These are phyloP conservation scores for Telmatochromis brachygnathus DNA, from an alignment of 2,113 vertebrate species.

Conservation along the genomic window DNA sequence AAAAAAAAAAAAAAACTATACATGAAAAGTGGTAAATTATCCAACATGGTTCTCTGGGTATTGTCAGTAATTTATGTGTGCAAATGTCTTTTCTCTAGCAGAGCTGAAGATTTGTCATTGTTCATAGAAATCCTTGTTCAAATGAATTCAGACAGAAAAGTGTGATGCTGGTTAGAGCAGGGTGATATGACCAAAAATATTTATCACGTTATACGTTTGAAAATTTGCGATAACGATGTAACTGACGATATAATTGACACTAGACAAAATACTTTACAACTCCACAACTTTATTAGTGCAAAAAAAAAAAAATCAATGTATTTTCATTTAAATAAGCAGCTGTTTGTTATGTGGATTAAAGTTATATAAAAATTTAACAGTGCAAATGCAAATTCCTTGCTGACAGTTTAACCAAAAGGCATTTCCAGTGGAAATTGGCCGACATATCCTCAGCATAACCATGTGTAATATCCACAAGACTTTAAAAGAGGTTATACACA, in stretches of 20 bases:
- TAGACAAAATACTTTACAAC: neutral
- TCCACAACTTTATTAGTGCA: too few relatives aligned
- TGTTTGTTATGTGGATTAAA: too few relatives aligned
- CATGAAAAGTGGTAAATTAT: neutral
- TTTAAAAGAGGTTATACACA: too few relatives aligned
- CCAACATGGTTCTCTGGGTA: neutral
- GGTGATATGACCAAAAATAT: neutral
- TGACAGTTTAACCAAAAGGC: too few relatives aligned
- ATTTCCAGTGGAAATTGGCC: too few relatives aligned
- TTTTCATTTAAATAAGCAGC: too few relatives aligned
- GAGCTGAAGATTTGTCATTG: neutral
- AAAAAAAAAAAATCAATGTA: too few relatives aligned
- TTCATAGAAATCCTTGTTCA: neutral
- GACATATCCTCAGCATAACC: too few relatives aligned
- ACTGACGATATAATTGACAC: neutral
- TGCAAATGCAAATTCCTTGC: too few relatives aligned
- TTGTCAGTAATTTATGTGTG: neutral
- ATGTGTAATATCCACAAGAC: rapidly evolving
- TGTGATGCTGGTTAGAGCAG: neutral
- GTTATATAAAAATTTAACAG: too few relatives aligned
- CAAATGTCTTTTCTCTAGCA: neutral
- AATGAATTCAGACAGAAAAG: neutral
- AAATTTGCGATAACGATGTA: neutral
- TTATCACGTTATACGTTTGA: neutral
- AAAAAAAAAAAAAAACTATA: neutral